Evolutionary conservation across 2,797 vertebrate genomes (phyloP), one percentile per base, ranked within the genome.

Genomic region (Acridotheres tristis): DNA sequence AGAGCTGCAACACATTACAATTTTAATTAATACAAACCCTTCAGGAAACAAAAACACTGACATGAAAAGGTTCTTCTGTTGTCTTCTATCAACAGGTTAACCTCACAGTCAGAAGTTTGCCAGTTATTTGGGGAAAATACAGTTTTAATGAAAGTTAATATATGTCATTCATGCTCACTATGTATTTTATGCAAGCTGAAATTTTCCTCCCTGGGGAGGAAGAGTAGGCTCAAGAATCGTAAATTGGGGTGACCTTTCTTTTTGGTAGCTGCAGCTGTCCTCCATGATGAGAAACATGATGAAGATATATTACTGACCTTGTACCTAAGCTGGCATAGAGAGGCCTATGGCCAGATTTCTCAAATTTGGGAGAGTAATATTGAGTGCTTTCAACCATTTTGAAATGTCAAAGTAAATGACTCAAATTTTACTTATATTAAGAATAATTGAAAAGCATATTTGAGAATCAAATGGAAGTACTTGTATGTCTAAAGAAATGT

Each of bases 251-350:
- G 79, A 91, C 62, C 34, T 95, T 91, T 85, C 91, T 80, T 88
- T 92, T 45, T 48, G 34, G 47, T 84, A 90, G 36, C 50, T 91
- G 59, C 91, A 93, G 69, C 85, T 94, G 80, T 93, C 58, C 34
- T 83, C 29, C 48, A 2, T 75, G 48, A 53, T 75, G 63, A 75
- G 77, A 91, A 90, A 76, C 15, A 45, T 17, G 62, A 66, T 73
- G 58, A 88, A 75, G 69, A 55, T 51, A n/a, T 6, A 63, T 90
- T 79, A 79, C 48, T 91, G 53, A 77, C 50, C 38, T 83, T 89
- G 69, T 23, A 65, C 36, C 25, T 88, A 69, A 91, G 38, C 21
- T 67, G 40, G 11, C 72, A 50, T 72, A 82, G 40, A 85, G 16
- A 69, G 12, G 15, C 36, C 19, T 69, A 9, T 68, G 32, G 16